These are phyloP conservation scores for Phortica okadai DNA, from an alignment of 2,888 invertebrate genomes.

Conservation along the genomic window DNA sequence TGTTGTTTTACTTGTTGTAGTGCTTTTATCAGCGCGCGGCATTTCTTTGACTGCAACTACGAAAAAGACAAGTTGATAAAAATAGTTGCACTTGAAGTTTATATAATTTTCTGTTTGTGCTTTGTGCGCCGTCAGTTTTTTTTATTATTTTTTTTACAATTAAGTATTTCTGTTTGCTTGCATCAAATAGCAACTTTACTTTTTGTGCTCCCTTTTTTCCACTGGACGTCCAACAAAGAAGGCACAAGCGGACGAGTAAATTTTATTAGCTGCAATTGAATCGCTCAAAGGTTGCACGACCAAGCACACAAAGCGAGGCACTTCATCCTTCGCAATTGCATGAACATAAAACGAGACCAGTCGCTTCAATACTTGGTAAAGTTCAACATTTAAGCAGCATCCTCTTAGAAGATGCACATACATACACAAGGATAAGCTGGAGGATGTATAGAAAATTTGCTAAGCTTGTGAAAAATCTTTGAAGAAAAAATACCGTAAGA, in stretches of 20 bases:
- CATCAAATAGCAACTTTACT: background rate
- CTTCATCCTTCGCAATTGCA: background rate
- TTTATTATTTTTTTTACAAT: background rate
- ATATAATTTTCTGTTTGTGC: slow-evolving; percentile 5
- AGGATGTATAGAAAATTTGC: background rate
- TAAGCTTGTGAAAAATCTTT: background rate
- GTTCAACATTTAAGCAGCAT: background rate
- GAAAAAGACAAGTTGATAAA: slow-evolving; percentile 21
- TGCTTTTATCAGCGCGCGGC: slow-evolving; percentile 38
- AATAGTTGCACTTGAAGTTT: slow-evolving; percentile 32
- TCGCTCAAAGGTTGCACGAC: slow-evolving; percentile 1
- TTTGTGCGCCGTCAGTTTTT: background rate
- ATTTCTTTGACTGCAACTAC: slow-evolving; percentile 29
- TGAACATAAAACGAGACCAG: background rate
- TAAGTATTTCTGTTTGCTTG: slow-evolving; percentile 1
- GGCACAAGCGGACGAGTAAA: background rate
- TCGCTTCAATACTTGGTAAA: background rate
- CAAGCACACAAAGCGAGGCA: background rate
- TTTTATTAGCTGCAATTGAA: slow-evolving; percentile 23
- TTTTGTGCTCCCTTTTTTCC: background rate
- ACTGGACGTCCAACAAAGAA: background rate
- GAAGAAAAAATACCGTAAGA: background rate
- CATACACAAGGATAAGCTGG: background rate
- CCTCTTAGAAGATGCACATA: background rate
- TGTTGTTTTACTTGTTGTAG: background rate